Evolutionary conservation across 2,797 vertebrate species (phyloP), one percentile per base, ranked within the genome.

Genomic region (Denticeps clupeoides): DNA sequence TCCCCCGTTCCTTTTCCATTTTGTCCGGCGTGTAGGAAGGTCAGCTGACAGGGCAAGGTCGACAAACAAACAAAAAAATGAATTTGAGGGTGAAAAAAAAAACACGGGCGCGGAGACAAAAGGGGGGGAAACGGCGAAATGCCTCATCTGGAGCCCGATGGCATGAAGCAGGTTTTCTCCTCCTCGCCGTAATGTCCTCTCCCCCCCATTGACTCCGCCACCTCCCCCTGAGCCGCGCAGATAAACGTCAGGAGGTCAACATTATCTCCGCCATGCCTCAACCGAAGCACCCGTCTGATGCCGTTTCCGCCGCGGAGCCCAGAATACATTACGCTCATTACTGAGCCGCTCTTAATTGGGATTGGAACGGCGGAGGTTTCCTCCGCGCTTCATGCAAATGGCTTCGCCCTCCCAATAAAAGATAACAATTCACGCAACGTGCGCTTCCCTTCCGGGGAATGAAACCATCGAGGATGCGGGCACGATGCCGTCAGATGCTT

Each of bases 31-130:
- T 58, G 66, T 58, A 69, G 68, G 75, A 78, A 81, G 79, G 81
- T 83, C 77, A 78, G 68, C 59, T 78, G 78, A 80, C 75, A 73
- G 4, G 54, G 47, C 74, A 83, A 83, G 80, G 82, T 85, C 78
- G 68, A 79, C 77, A 79, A 58, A 58, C 52, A 55, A 60, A 61
- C 47, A 61, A 58, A 62, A 55, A 55, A 49, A 47, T 37, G 41
- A 52, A 56, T 73, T 32, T 42, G 59, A 74, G 66, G 22, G 4
- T 10, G 26, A 45, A 42, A 67, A 77, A 73, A 78, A 73, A 68
- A 75, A 61, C 53, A 61, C 56, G 62, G 63, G 55, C 55, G 62
- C 74, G 69, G 69, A 47, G 48, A 64, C 64, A 45, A 16, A 46
- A 45, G 11, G 12, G 33, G 21, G 22, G 28, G 27, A 47, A 43